A percentile compares a stretch with the other conserved stretches of the same genome.
Evolutionary conservation across 1,140 invertebrate genomes (phyloP).

Genomic region (Melitaea cinxia): DNA sequence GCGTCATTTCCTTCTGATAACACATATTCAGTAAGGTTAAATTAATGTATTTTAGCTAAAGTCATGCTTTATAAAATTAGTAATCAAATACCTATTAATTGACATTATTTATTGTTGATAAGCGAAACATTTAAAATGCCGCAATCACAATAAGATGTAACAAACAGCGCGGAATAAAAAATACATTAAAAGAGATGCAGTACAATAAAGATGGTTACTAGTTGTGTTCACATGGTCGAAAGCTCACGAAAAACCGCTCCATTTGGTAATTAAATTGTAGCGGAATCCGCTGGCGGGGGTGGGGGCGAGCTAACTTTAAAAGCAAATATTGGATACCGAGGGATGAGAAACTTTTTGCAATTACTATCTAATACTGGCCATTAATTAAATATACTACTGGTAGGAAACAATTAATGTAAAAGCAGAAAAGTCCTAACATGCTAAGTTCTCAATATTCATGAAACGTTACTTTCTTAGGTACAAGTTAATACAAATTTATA

Average conservation of each 20-base stretch:
- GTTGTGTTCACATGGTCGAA: conserved; percentile 38
- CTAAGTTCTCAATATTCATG: too few species aligned
- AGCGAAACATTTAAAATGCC: not conserved
- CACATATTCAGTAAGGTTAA: too few species aligned
- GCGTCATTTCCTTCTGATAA: too few species aligned
- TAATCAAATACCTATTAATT: not conserved
- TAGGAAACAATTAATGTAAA: not conserved
- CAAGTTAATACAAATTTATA: too few species aligned
- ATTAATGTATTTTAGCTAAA: too few species aligned
- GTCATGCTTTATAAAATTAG: too few species aligned
- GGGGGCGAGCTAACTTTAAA: conserved; percentile 49
- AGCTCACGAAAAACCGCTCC: conserved; percentile 62
- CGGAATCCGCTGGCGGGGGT: conserved; percentile 18
- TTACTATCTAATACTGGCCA: not conserved
- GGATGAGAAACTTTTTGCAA: not conserved
- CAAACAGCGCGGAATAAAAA: not conserved
- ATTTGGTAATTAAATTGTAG: conserved; percentile 76
- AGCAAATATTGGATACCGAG: conserved; percentile 48
- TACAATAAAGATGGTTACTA: too few species aligned
- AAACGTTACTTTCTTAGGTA: too few species aligned
- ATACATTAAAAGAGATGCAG: conserved; percentile 1
- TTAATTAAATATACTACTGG: not conserved
- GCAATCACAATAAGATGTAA: not conserved
- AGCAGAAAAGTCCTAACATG: too few species aligned
- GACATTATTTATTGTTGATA: not conserved